A percentile compares a stretch with the other conserved stretches of the same genome.
Conservation (phyloP, 2,888 invertebrate genomes). For the Sialis lutaria region DNA sequence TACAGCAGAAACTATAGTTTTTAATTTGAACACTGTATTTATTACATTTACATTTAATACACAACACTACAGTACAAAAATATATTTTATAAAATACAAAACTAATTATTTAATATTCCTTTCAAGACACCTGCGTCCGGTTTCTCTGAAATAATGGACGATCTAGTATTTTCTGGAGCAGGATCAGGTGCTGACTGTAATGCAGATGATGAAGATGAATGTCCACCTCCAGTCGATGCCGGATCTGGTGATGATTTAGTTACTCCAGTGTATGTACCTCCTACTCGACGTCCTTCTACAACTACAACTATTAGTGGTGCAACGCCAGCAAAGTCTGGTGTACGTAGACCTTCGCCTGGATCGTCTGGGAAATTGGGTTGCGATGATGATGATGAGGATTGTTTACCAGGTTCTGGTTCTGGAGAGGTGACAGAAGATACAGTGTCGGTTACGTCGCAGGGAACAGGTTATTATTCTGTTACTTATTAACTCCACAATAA, state of each 20-base stretch:
- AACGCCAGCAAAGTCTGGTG: background rate
- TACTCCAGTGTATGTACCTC: conserved; percentile 79
- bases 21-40: background rate
- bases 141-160: conserved; percentile 63
- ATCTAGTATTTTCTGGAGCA: conserved; percentile 80
- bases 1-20: too few relatives aligned
- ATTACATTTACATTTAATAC: too few relatives aligned
- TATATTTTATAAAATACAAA: too few relatives aligned
- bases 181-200: conserved; percentile 83
- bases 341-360: background rate
- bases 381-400: conserved; percentile 64
- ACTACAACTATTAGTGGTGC: conserved; percentile 14
- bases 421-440: conserved; percentile 53
- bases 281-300: conserved; percentile 51
- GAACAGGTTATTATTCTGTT: conserved; percentile 23
- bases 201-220: conserved; percentile 80
- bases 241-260: conserved; percentile 77
- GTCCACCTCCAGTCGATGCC: conserved; percentile 63
- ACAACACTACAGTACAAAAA: too few relatives aligned
- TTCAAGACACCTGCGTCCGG: conserved; percentile 69
- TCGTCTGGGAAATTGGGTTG: background rate
- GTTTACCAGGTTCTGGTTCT: conserved; percentile 64
- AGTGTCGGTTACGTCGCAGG: conserved; percentile 33
- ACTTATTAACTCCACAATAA: too few relatives aligned
- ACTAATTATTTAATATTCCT: conserved; percentile 1